Percentiles rank a stretch among this genome's conserved stretches.
Evolutionary conservation across 2,113 vertebrate species (phyloP).

Genomic region (Siniperca knerii): DNA sequence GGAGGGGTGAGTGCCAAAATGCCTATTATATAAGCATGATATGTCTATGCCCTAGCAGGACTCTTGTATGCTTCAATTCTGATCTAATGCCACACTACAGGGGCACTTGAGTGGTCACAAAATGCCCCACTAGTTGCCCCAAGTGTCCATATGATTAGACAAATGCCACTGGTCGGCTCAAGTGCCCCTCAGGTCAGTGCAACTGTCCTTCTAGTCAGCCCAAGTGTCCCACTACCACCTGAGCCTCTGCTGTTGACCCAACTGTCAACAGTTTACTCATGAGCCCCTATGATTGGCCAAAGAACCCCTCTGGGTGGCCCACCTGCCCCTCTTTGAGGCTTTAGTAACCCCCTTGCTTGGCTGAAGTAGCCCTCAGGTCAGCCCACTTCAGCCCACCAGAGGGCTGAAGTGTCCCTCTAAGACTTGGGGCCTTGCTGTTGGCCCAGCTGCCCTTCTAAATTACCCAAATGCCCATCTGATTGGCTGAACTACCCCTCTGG

Average conservation of each 20-base stretch:
- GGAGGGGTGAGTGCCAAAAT: neutral
- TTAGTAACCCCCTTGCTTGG: neutral
- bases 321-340: neutral
- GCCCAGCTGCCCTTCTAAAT: neutral
- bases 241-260: neutral
- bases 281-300: neutral
- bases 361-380: neutral
- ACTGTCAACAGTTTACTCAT: neutral
- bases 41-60: neutral
- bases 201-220: neutral
- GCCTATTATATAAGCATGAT: neutral
- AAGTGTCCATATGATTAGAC: neutral
- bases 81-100: neutral
- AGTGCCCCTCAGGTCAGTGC: no score
- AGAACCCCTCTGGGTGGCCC: neutral
- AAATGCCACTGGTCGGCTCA: neutral
- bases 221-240: neutral
- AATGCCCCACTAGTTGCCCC: neutral
- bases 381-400: neutral
- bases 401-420: neutral
- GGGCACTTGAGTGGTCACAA: neutral
- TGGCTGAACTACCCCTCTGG: neutral
- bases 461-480: neutral
- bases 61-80: neutral
- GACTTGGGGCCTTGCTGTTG: neutral